Percentiles rank a stretch among this genome's conserved stretches.
Conservation (phyloP, 2,888 invertebrate species). For the Drosophila leonis region DNA sequence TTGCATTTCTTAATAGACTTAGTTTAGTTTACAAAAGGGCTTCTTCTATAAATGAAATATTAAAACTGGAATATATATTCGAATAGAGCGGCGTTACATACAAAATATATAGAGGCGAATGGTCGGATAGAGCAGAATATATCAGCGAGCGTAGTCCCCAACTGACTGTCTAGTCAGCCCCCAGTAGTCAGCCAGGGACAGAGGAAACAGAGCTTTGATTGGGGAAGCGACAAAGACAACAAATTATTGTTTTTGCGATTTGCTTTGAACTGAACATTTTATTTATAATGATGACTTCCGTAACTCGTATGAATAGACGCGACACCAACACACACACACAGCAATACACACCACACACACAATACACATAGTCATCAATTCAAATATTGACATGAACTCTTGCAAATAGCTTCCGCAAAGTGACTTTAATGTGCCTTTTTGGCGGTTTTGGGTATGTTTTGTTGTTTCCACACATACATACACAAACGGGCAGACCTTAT, state of each 20-base stretch:
- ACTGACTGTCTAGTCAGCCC: background rate
- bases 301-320: conserved; percentile 28
- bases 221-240: conserved; percentile 38
- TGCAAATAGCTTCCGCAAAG: conserved; percentile 70
- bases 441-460: conserved; percentile 26
- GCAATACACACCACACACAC: conserved; percentile 20
- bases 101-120: background rate
- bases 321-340: conserved; percentile 32
- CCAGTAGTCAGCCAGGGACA: background rate
- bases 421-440: conserved; percentile 50
- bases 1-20: too few species aligned
- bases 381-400: conserved; percentile 65
- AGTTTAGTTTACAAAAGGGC: too few species aligned
- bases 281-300: conserved; percentile 80
- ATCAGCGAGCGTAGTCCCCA: background rate
- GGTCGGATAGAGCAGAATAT: background rate
- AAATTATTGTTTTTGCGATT: conserved; percentile 61
- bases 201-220: background rate
- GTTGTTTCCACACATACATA: conserved; percentile 19
- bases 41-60: background rate
- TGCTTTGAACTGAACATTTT: conserved; percentile 68
- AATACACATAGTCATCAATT: conserved; percentile 38
- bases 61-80: background rate
- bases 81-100: background rate
- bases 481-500: background rate